Evolutionary conservation across 1,140 invertebrate species (phyloP), one percentile per base, ranked within the genome.

Genomic region (Listronotus oregonensis): DNA sequence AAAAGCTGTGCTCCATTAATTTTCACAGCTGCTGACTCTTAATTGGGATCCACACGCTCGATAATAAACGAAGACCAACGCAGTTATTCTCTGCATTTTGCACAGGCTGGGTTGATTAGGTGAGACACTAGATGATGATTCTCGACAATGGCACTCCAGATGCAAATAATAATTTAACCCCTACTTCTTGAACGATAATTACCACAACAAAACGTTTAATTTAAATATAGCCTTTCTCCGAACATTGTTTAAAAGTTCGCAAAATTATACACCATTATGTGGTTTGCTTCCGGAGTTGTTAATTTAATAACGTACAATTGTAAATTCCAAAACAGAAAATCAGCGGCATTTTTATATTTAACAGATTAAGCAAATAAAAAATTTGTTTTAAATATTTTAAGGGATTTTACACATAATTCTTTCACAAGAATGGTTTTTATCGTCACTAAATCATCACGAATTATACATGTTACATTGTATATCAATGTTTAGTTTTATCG

Each of bases 1-100:
- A 85, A 84, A 85, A 85, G 83, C 82, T 81, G 82, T 84, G 83
- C 82, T 81, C 83, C 83, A 85, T 85, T 85, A 85, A 85, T 85
- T 85, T 84, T 84, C 83, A 84, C 84, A 85, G 84, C 83, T 85
- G 84, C 82, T 83, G 82, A 81, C 81, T 82, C 83, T 84, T 85
- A 85, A 85, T 85, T 85, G 83, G 82, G 80, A 84, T 80, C 79
- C 81, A 80, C 81, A 80, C 80, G 82, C 78, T 80, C 80, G 82
- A 83, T 85, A 84, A 84, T 84, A 84, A 84, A 84, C 70, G 64
- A 54, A 62, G 63, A 67, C 71, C 71, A 70, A 68, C 59, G 68
- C 54, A 68, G 66, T 56, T 63, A 62, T 60, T 64, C 66, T 63
- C 62, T 55, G 66, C 65, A 64, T 71, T 70, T 68, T 61, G 59